Evolutionary conservation across 1,140 invertebrate genomes (phyloP), one percentile per base, ranked within the genome.

Genomic region (Octopus sinensis): DNA sequence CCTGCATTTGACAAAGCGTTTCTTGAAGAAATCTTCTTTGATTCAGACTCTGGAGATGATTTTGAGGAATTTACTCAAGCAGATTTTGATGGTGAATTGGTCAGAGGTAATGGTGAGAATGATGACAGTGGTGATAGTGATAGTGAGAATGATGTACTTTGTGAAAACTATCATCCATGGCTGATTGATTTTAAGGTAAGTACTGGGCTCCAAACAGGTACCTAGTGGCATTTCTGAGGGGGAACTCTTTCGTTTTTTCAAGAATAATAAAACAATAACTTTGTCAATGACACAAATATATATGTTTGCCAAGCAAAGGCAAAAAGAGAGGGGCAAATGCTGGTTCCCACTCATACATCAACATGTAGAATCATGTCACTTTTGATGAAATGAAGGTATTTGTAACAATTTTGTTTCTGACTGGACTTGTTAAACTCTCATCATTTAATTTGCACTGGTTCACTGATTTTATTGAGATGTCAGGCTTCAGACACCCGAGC

Each of bases 11-110:
- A 43, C 30, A 43, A 73, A 73, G 68, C 6, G 4, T 17, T 73
- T 62, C 56, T 62, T 62, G 56, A 62, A 62, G 56, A 62, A 62
- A 62, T 62, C 56, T 62, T 62, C 56, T 62, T 62, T 62, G 56
- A 62, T 62, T 12, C 56, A 62, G 56, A 62, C 56, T 62, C 56
- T 17, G 17, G 17, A 12, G 17, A 62, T 62, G 56, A 62, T 62
- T 62, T 62, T 4, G 17, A 12, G 56, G 56, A 17, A 17, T 62
- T 62, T 62, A 62, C 56, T 62, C 56, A 62, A 1, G 17, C 56
- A 62, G 56, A 62, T 62, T 12, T 62, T 62, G 56, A 62, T 62
- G 56, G 30, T 43, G 30, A 43, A 43, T 43, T 43, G 30, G 30
- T 43, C 3, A 3, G 30, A 43, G 30, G 30, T 43, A 43, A 43